These are phyloP conservation scores for Miniopterus natalensis DNA, from an alignment of 2,113 vertebrate genomes.

Conservation along the genomic window DNA sequence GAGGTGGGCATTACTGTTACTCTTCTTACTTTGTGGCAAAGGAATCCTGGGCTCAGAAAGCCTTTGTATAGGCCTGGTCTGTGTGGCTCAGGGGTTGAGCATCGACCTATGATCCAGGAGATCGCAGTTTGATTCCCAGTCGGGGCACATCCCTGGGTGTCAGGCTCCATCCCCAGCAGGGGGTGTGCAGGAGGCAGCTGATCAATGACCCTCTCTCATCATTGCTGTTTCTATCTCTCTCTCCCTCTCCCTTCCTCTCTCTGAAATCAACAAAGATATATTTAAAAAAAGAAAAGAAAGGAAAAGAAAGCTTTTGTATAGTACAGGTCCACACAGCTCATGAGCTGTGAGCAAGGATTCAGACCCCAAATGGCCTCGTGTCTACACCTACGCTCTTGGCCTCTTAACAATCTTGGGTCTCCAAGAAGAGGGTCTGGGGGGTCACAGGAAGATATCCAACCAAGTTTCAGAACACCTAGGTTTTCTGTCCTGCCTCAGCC, in stretches of 20 bases:
- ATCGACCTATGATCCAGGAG: too few species aligned
- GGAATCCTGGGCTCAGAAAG: not conserved
- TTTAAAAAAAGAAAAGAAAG: too few species aligned
- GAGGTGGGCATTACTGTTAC: not conserved
- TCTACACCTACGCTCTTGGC: not conserved
- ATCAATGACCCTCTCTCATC: too few species aligned
- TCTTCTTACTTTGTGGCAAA: not conserved
- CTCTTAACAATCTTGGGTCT: not conserved
- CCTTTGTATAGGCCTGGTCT: not conserved
- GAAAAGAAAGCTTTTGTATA: not conserved
- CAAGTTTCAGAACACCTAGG: not conserved
- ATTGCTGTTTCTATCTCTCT: too few species aligned
- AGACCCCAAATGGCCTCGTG: not conserved
- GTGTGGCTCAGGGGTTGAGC: too few species aligned
- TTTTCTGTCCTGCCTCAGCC: not conserved
- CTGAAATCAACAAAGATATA: too few species aligned
- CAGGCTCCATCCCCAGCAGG: too few species aligned
- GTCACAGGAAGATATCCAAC: not conserved
- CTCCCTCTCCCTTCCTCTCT: too few species aligned
- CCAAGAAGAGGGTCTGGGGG: not conserved
- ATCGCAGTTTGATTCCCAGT: too few species aligned
- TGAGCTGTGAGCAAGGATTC: not conserved
- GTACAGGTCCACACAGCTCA: not conserved
- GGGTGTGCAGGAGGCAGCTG: too few species aligned
- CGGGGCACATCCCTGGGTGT: too few species aligned